These are phyloP conservation scores for Antrozous pallidus DNA, from an alignment of 2,797 vertebrate genomes.

Conservation along the genomic window DNA sequence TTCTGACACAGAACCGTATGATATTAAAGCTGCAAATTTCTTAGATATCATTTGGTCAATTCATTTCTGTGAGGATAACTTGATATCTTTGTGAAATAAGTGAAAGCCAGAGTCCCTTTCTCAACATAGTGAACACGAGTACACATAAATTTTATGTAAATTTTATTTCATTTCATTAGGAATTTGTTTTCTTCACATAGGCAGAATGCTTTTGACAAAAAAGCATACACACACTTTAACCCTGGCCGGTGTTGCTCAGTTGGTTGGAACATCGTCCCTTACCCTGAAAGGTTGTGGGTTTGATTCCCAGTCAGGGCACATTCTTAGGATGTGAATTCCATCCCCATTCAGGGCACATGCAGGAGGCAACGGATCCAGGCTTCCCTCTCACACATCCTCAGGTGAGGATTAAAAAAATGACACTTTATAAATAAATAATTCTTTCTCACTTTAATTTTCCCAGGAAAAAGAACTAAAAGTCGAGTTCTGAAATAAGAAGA, in stretches of 20 bases:
- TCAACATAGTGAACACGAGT: not conserved
- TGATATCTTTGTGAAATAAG: not conserved
- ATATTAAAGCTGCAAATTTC: not conserved
- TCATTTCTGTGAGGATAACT: not conserved
- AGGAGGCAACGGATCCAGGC: not conserved
- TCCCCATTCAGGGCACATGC: not conserved
- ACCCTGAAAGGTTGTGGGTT: not conserved
- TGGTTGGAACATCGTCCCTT: not conserved
- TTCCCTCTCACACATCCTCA: not conserved
- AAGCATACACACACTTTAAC: not conserved
- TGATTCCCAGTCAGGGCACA: not conserved
- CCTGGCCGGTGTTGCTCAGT: not conserved
- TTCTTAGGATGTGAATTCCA: not conserved
- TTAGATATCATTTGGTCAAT: not conserved
- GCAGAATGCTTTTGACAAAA: not conserved
- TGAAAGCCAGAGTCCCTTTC: not conserved
- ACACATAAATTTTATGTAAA: not conserved
- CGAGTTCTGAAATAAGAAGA: constrained; percentile 2
- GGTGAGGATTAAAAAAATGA: not conserved
- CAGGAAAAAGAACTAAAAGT: not conserved
- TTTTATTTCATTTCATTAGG: not conserved
- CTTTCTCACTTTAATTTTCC: not conserved
- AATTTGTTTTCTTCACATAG: not conserved
- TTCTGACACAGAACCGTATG: not conserved
- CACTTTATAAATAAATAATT: not conserved